Percentiles rank a stretch among this genome's conserved stretches.
phyloP scores from a whole-genome alignment of 2,797 vertebrate genomes.

The Bovichtus variegatus region DNA sequence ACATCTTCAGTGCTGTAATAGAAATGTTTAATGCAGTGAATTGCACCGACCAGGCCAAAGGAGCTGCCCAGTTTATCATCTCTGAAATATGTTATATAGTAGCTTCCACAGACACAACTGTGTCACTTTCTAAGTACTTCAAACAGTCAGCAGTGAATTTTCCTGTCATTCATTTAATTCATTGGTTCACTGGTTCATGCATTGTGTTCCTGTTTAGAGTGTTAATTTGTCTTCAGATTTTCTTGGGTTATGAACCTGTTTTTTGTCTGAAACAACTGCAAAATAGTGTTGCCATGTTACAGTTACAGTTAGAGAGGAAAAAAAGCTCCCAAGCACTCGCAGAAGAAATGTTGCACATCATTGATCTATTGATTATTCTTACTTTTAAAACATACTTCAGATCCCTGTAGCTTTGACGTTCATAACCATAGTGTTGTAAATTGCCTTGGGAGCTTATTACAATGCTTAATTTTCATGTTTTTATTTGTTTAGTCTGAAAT shows the following conservation, averaged over 20 bases:
- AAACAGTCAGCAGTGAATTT: constrained; percentile 10
- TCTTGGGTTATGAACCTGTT: not conserved
- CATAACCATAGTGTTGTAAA: not conserved
- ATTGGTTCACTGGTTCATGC: not conserved
- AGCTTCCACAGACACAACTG: not conserved
- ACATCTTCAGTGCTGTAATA: not conserved
- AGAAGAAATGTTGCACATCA: too few relatives aligned
- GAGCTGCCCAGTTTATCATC: not conserved
- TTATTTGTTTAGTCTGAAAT: not conserved
- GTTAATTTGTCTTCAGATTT: constrained; percentile 1
- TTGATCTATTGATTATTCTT: constrained; percentile 10
- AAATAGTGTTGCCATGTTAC: not conserved
- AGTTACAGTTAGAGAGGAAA: not conserved
- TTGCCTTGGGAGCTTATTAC: not conserved
- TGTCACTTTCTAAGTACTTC: not conserved
- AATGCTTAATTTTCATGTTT: not conserved
- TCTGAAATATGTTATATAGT: not conserved
- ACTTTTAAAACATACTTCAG: constrained; percentile 2
- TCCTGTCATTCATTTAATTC: not conserved
- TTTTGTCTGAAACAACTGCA: not conserved
- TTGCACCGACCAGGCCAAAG: not conserved
- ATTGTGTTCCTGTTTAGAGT: not conserved
- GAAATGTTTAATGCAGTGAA: constrained; percentile 16
- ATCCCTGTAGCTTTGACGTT: not conserved
- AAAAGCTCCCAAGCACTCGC: too few relatives aligned